These are phyloP conservation scores for Falco columbarius DNA, from an alignment of 2,797 vertebrate species.

Conservation along the genomic window DNA sequence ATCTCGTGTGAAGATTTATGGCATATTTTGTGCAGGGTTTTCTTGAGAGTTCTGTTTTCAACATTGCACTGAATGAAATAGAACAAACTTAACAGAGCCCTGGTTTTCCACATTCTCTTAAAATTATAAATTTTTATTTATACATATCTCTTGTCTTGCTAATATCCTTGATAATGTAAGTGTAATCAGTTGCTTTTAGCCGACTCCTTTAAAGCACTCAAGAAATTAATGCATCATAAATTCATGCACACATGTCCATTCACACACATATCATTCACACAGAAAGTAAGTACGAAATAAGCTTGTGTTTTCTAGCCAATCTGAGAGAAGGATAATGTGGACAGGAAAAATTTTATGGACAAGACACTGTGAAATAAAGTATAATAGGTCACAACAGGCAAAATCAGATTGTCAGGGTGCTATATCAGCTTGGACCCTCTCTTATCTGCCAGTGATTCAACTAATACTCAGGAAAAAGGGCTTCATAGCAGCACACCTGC, in stretches of 20 bases:
- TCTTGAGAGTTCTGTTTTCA: neutral
- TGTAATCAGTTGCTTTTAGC: neutral
- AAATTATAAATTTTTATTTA: neutral
- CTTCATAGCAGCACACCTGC: neutral
- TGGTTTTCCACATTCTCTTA: neutral
- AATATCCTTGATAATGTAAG: neutral
- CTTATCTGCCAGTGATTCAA: conserved; percentile 36
- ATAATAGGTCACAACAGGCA: conserved; percentile 11
- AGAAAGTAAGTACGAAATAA: neutral
- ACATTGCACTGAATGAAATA: neutral
- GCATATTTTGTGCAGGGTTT: neutral
- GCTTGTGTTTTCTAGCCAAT: neutral
- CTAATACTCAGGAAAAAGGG: neutral
- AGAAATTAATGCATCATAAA: neutral
- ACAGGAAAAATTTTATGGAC: neutral
- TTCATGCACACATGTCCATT: rapidly evolving
- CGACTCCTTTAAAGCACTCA: neutral
- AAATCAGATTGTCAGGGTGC: neutral
- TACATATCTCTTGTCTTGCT: neutral
- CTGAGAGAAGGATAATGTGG: neutral
- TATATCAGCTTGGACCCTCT: conserved; percentile 23
- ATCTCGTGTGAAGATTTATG: neutral
- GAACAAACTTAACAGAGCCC: neutral
- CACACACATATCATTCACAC: rapidly evolving
- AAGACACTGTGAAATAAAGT: conserved; percentile 5